These are phyloP conservation scores for cattle (Bos taurus) DNA, from an alignment of 2,113 vertebrate genomes.

Conservation along the genomic window DNA sequence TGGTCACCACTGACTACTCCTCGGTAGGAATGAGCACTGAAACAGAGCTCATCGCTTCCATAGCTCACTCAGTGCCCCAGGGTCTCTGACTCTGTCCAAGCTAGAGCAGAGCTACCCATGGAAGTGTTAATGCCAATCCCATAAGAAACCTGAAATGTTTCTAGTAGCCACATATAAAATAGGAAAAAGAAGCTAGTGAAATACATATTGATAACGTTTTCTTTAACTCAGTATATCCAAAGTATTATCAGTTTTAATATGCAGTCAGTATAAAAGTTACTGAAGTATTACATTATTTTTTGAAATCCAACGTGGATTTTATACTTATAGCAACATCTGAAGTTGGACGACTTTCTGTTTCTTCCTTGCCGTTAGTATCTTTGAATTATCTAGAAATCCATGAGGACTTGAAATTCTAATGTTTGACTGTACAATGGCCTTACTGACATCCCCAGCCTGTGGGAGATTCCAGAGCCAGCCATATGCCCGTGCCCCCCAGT, in stretches of 20 bases:
- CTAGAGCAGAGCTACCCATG: not conserved
- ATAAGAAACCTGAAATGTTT: not conserved
- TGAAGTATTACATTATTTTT: not conserved
- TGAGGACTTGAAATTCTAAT: too few relatives aligned
- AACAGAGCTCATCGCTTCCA: not conserved
- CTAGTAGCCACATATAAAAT: not conserved
- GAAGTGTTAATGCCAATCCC: not conserved
- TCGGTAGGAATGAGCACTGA: not conserved
- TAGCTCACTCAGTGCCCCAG: not conserved
- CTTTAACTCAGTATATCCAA: not conserved
- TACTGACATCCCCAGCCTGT: not conserved
- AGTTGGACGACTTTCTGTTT: not conserved
- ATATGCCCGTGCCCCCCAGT: fast-evolving
- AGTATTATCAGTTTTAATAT: not conserved
- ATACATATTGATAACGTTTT: not conserved
- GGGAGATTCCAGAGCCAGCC: not conserved
- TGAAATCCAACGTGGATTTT: not conserved
- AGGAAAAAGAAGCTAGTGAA: not conserved
- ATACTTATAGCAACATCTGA: not conserved
- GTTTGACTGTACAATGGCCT: fast-evolving
- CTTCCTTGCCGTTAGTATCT: not conserved
- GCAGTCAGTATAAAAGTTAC: not conserved
- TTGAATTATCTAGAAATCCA: not conserved
- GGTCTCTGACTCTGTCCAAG: not conserved
- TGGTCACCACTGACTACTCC: not conserved